Base-by-base conservation (phyloP, 2,888 invertebrate species). In the Didymodactylos carnosus region DNA sequence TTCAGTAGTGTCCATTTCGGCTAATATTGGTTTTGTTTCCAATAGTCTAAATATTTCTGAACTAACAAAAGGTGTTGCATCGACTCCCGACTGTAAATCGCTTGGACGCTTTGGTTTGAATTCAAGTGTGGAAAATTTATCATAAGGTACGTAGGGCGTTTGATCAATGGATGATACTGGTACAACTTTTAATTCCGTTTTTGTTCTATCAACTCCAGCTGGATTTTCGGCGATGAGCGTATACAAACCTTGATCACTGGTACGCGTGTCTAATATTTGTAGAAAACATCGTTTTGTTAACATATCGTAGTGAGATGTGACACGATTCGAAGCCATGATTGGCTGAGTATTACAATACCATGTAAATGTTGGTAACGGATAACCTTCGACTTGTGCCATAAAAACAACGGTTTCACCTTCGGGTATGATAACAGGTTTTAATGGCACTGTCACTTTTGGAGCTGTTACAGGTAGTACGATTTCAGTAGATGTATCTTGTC, bases 301-400 rank as follows among this genome's bases (percentile, higher is more conserved):
- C 25, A 74, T 25, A 46, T 74, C 74, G 71, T 39, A 74, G 53
- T 41, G 23, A 23, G 74, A 39, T 40, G 71, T 74, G 7, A 69
- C 51, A 25, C 74, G 71, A 39, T 51, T 74, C 10, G 74, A 74
- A 13, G 74, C 74, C 13, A 51, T 51, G 19, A 74, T n/a, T 39
- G 40, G 19, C 11, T 41, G 43, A 29, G 53, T 71, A 69, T 74
- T 74, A 40, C 43, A 53, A 29, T 43, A 14, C 74, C 74, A 74
- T 0, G 25, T 25, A 40, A 71, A 39, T 51, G 41, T 71, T 7
- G 74, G 74, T 51, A 71, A 71, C 23, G 74, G 74, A 46, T 74
- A 74, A 19, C 74, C 74, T 25, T 74, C 74, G 75, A 97, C 86
- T 83, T 91, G 92, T 76, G 92, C 91, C 78, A 86, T 84, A 82